Base-by-base conservation (phyloP, 2,888 invertebrate species). In the Volucella inflata region DNA sequence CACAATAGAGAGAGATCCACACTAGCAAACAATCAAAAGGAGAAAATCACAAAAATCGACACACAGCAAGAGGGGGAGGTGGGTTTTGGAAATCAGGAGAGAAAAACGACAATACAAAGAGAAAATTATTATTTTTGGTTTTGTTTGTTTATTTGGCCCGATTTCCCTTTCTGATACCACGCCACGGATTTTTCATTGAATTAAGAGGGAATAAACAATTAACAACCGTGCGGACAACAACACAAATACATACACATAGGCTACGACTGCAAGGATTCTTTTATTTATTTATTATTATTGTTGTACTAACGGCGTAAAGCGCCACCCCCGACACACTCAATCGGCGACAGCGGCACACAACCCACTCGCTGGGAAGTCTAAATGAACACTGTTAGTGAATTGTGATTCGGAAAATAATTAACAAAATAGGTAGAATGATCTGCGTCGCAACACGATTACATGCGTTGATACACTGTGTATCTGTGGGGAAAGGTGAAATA, bases 281-380 rank as follows among this genome's bases (percentile, higher is more conserved):
- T 44, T 10, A 8, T 8, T 2, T 38, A 9, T 46, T 50, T 21
- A 16, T 59, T 65, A 16, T 65, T 16, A 17, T 46, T 62, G 9
- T 53, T 57, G 36, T 30, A n/a, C 21, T 36, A 71, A 71, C 71
- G 71, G 59, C 71, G 59, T 59, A 50, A 38, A 50, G 21, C 46
- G 59, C 38, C 53, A 53, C 36, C 57, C 55, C 46, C 30, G 65
- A 46, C 75, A 40, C 65, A 57, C 30, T 42, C 30, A 57, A 46
- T 65, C 75, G 75, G 65, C 57, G 65, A 57, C 75, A 40, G 30
- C 30, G 30, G 30, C 30, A 30, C 6, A 30, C 30, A 30, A 75
- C 65, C 75, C 65, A 16, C 55, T 75, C 50, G 55, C 12, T 67
- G 75, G 65, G 65, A 75, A 75, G 65, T 67, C 75, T 48, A 42